These are phyloP conservation scores for Pandemis corylana DNA, from an alignment of 2,888 invertebrate genomes.

Conservation along the genomic window DNA sequence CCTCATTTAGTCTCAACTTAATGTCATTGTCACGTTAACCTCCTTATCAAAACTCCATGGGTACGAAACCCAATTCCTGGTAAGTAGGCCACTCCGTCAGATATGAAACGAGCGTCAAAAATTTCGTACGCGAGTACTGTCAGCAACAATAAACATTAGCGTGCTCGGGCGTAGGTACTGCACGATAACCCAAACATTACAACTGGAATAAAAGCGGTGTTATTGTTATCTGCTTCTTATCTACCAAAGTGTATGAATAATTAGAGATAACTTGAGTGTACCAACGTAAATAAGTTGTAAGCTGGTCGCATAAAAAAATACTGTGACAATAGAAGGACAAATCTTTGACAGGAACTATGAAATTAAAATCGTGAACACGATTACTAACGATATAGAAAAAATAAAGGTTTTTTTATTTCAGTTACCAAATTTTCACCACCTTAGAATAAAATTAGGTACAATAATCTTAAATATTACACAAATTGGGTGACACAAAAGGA, in stretches of 20 bases:
- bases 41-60: constrained; percentile 7
- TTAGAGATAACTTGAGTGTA: constrained; percentile 19
- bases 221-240: constrained; percentile 24
- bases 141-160: constrained; percentile 45
- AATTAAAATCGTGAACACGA: too few relatives aligned
- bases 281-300: constrained; percentile 11
- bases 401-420: too few relatives aligned
- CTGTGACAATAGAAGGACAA: background rate
- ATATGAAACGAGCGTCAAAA: constrained; percentile 37
- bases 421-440: too few relatives aligned
- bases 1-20: background rate
- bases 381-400: too few relatives aligned
- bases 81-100: constrained; percentile 42
- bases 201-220: constrained; percentile 26
- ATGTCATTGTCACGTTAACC: constrained; percentile 6
- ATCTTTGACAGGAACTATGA: too few relatives aligned
- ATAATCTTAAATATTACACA: too few relatives aligned
- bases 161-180: constrained; percentile 27
- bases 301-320: background rate
- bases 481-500: too few relatives aligned
- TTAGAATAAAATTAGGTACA: too few relatives aligned
- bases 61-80: constrained; percentile 15
- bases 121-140: constrained; percentile 37
- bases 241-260: constrained; percentile 17
- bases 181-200: constrained; percentile 34